These are phyloP conservation scores for Ranitomeya imitator DNA, from an alignment of 2,113 vertebrate genomes.

Conservation along the genomic window DNA sequence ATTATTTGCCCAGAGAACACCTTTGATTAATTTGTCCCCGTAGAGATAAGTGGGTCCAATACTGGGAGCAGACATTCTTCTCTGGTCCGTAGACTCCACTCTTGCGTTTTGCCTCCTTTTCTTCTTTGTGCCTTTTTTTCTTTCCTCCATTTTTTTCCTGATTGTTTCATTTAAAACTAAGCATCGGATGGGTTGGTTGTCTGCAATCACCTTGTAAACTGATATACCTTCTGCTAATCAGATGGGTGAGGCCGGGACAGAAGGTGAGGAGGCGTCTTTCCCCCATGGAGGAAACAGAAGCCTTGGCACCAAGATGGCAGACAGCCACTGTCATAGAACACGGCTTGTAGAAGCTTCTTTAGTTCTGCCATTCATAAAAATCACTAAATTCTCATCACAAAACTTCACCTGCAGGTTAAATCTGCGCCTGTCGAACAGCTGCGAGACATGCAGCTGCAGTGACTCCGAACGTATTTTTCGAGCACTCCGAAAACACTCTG, in stretches of 20 bases:
- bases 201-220: slow-evolving; percentile 23
- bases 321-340: background rate
- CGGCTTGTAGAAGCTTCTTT: too few species aligned
- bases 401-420: background rate
- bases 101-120: background rate
- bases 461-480: too few species aligned
- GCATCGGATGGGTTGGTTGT: background rate
- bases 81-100: background rate
- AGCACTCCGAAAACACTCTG: too few species aligned
- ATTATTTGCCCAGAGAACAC: too few species aligned
- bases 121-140: background rate
- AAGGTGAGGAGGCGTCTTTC: background rate
- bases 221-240: slow-evolving; percentile 19
- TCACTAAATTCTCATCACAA: background rate
- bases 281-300: slow-evolving; percentile 38
- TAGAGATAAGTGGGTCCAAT: background rate
- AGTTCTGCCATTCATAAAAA: background rate
- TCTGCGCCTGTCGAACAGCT: too few species aligned
- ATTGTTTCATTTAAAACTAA: slow-evolving; percentile 47
- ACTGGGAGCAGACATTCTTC: background rate
- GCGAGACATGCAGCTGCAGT: too few species aligned
- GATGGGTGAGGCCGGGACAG: slow-evolving; percentile 5
- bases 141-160: background rate
- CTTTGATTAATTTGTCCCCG: too few species aligned
- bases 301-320: background rate